Percentiles rank a stretch among this genome's conserved stretches.
Conservation (phyloP, 2,888 invertebrate genomes). For the Calliphora vomitoria region DNA sequence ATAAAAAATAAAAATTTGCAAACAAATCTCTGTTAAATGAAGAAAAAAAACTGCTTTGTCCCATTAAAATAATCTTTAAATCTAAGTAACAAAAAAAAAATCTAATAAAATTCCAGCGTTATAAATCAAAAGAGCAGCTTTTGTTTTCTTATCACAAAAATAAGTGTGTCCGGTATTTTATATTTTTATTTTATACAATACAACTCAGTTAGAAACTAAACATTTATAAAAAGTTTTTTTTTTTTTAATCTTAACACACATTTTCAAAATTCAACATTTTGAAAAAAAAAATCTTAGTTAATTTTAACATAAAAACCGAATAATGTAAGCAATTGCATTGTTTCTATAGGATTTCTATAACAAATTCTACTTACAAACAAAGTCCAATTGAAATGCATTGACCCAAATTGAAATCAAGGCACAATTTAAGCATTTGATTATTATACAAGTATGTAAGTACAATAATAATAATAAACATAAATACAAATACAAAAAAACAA, state of each 20-base stretch:
- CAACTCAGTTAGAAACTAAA: not conserved
- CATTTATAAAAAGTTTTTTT: not conserved
- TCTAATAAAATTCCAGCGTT: not conserved
- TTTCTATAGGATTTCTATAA: not conserved
- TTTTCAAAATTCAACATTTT: not conserved
- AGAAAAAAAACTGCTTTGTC: too few relatives aligned
- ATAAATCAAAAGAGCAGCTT: not conserved
- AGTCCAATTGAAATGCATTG: constrained; percentile 72
- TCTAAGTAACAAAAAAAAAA: not conserved
- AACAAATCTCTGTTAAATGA: too few relatives aligned
- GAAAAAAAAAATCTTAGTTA: too few relatives aligned
- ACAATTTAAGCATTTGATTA: constrained; percentile 49
- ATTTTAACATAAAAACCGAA: not conserved
- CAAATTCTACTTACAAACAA: constrained; percentile 44
- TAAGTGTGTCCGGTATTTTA: not conserved
- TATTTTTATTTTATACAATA: not conserved
- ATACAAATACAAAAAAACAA: constrained; percentile 17
- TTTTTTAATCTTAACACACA: too few relatives aligned
- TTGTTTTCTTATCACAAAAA: not conserved
- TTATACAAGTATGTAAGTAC: not conserved
- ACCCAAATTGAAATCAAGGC: constrained; percentile 72
- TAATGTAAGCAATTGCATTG: not conserved
- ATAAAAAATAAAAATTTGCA: too few relatives aligned
- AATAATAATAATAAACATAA: constrained; percentile 35
- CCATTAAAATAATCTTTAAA: too few relatives aligned